Base-by-base conservation (phyloP, 2,113 vertebrate genomes). In the Passer montanus region DNA sequence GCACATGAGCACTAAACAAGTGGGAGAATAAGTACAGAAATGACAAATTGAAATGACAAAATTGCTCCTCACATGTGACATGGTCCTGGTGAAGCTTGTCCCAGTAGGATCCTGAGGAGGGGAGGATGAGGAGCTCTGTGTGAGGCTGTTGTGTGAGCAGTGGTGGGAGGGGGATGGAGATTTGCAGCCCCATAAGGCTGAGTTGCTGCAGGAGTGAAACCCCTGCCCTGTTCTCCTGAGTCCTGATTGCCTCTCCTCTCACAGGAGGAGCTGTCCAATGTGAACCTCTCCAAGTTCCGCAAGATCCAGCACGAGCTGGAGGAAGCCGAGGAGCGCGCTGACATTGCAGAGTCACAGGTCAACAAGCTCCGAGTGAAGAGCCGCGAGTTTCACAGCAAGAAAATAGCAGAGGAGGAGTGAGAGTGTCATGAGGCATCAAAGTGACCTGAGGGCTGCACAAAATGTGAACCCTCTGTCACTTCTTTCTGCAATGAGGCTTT, bases 221-320 rank as follows among this genome's bases (percentile, higher is more conserved):
- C 39, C 7, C 10, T 55, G 9, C 9, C 9, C 30, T n/a, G 30
- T 11, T 11, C 31, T 53, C 15, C 49, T 79, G 2, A 46, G 8
- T 3, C 7, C 26, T 37, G 33, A 64, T 2, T 64, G 5, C 30
- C 28, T 78, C 3, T 55, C 2, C 53, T 7, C 30, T 13, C 21
- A 22, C 47, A 98, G 98, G 98, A 98, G 97, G 98, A 98, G 49
- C 96, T 98, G 33, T 98, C 98, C 85, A 98, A 98, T 5, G 91
- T 97, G 62, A 98, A 84, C 87, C 63, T 90, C 1, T 90, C 87
- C 55, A 90, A 90, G 21, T 98, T 98, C 93, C 97, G 97, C 81
- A 98, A 98, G 95, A 90, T 98, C 64, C 98, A 98, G 93, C 98
- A 98, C 0, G 98, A 98, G 87, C 95, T 98, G 94, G 98, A 98